These are phyloP conservation scores for Genyomyrus donnyi DNA, from an alignment of 2,113 vertebrate species.

Conservation along the genomic window DNA sequence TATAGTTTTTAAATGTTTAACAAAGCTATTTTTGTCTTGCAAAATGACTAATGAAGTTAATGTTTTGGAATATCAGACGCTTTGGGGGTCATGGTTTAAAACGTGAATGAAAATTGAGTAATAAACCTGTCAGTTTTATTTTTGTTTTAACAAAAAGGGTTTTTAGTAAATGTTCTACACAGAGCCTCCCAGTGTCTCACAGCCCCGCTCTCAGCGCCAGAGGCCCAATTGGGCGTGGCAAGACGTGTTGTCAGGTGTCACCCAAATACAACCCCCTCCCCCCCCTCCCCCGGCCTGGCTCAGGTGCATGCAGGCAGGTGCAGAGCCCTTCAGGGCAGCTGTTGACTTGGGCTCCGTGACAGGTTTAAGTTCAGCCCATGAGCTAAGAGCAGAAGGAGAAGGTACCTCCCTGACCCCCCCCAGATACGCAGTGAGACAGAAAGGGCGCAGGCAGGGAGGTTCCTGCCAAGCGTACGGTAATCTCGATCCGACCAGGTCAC, in stretches of 20 bases:
- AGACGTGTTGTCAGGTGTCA: neutral
- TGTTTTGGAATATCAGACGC: neutral
- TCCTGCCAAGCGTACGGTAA: neutral
- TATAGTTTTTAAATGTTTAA: neutral
- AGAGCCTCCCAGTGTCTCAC: neutral
- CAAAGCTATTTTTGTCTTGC: neutral
- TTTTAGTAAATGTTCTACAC: neutral
- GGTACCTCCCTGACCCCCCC: neutral
- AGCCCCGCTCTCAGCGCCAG: neutral
- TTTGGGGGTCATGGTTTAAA: neutral
- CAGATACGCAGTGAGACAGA: no score
- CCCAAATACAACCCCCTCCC: neutral
- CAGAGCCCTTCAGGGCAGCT: neutral
- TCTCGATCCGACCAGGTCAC: neutral
- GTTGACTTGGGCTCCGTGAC: neutral
- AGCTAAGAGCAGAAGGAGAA: neutral
- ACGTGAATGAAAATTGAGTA: neutral
- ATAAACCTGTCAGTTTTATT: neutral
- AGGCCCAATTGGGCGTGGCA: neutral
- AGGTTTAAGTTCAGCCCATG: neutral
- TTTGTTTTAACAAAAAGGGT: neutral
- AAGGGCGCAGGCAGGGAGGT: no score
- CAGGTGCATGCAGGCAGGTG: neutral
- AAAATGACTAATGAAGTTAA: neutral
- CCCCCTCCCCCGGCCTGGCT: neutral